Percentiles rank a stretch among this genome's conserved stretches.
phyloP scores from a whole-genome alignment of 2,888 invertebrate genomes.

The Drosophila stalkeri region DNA sequence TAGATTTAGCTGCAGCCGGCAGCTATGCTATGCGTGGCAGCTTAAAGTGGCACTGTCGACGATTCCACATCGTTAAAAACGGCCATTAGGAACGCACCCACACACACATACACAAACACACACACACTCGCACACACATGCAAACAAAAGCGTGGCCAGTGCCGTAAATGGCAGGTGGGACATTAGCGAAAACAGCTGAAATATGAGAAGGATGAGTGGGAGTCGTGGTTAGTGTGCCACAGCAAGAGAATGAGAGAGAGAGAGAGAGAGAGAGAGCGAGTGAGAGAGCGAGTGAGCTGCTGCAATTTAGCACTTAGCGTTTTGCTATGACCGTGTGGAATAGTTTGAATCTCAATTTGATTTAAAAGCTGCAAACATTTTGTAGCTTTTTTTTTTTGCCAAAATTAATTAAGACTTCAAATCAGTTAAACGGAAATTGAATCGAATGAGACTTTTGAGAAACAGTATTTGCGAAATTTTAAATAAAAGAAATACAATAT shows the following conservation, averaged over 20 bases:
- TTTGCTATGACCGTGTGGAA: not conserved
- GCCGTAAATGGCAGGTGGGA: constrained; percentile 68
- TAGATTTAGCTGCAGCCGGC: constrained; percentile 52
- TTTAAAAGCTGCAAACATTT: constrained; percentile 9
- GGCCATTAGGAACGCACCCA: constrained; percentile 62
- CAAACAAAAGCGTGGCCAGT: constrained; percentile 39
- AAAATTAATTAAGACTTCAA: not conserved
- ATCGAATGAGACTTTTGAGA: not conserved
- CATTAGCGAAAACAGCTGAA: constrained; percentile 72
- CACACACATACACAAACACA: constrained; percentile 13
- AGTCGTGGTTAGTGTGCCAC: not conserved
- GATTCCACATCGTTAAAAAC: constrained; percentile 74
- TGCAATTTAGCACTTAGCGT: constrained; percentile 34
- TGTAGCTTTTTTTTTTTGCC: not conserved
- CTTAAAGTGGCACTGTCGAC: constrained; percentile 62
- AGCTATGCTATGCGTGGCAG: constrained; percentile 38
- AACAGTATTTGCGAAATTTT: too few species aligned
- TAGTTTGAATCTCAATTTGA: constrained; percentile 30
- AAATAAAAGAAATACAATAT: too few species aligned
- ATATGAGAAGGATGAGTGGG: constrained; percentile 62
- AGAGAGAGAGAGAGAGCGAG: not conserved
- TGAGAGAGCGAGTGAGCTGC: not conserved
- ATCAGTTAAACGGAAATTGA: not conserved
- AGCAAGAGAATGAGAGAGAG: not conserved
- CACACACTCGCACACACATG: constrained; percentile 21